Conservation (phyloP, 37 sponge, comb jelly and placozoan genomes). For the Petrosia ficiformis region DNA sequence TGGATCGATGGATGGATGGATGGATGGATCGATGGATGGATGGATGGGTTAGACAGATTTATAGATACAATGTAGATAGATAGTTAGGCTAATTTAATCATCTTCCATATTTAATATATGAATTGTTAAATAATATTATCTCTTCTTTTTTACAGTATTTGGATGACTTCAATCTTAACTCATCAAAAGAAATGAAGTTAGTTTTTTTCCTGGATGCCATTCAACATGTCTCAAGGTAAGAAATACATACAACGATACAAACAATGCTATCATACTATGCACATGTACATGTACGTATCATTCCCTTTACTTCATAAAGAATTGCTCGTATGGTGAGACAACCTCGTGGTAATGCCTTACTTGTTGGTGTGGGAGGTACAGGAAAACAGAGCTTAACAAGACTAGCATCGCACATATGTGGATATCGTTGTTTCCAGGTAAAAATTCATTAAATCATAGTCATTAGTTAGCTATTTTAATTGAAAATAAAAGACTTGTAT, state of each 20-base stretch:
- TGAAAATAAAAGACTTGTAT: too few species aligned
- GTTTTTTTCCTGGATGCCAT: conserved; percentile 98
- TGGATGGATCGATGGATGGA: too few species aligned
- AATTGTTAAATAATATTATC: background rate
- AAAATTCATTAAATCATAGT: too few species aligned
- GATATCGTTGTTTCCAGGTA: conserved; percentile 94
- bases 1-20: too few species aligned
- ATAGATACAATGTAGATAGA: too few species aligned
- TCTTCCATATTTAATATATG: background rate
- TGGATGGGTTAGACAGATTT: too few species aligned
- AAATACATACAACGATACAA: background rate
- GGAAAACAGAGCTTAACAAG: conserved; percentile 98
- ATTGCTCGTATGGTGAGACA: conserved; percentile 98
- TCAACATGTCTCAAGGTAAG: conserved; percentile 87
- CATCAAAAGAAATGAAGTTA: conserved; percentile 97
- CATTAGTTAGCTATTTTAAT: too few species aligned
- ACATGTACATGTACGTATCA: background rate
- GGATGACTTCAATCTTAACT: conserved; percentile 96
- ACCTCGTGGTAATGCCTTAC: conserved; percentile 96
- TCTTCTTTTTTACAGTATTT: conserved; percentile 58
- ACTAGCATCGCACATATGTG: conserved; percentile 94
- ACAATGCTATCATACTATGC: background rate
- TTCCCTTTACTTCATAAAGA: conserved; percentile 26
- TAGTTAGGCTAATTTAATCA: too few species aligned
- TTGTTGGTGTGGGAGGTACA: conserved; percentile 98